Base-by-base conservation (phyloP, 2,797 vertebrate genomes). In the Characodon lateralis region DNA sequence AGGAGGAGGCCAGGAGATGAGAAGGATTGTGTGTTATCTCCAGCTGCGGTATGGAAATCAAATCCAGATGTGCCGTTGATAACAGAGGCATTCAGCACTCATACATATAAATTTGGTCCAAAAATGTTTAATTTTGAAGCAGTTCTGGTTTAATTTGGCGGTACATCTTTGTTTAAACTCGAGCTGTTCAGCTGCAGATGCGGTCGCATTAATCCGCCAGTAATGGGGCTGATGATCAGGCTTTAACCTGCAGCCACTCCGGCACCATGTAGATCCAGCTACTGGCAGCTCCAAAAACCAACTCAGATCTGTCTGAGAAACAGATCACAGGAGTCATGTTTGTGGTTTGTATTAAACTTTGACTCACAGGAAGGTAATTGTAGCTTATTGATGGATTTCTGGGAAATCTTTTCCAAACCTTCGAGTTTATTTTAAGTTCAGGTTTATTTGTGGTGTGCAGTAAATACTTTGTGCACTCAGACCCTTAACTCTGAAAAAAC, bases 31-130 rank as follows among this genome's bases (percentile, higher is more conserved):
- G 2, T 66, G 83, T 83, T 43, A 80, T 78, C 71, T 61, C 56
- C 43, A 22, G 50, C 61, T 76, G 20, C 35, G 56, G 3, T 50
- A 12, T 28, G 48, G 74, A 78, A 75, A 87, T 51, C 5, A 35
- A 73, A 56, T 0, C 85, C 87, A 88, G 84, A 85, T 91, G 88
- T 85, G 72, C 69, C 2, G 31, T 43, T 1, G 39, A 74, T 69
- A 18, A 73, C 48, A 43, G 22, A 70, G 26, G 16, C 28, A 6
- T 13, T 55, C 53, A 77, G 6, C 59, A 9, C 59, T 6, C 10
- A 35, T 7, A 53, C 31, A 2, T 35, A 8, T 58, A 6, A 59
- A 59, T 65, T 41, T 59, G 18, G 22, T 26, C 16, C 61, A 35
- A 53, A 58, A 2, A 6, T 56, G 22, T 26, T 43, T 24, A 10